phyloP scores from a whole-genome alignment of 1,140 invertebrate genomes.

The Saccostrea echinata region DNA sequence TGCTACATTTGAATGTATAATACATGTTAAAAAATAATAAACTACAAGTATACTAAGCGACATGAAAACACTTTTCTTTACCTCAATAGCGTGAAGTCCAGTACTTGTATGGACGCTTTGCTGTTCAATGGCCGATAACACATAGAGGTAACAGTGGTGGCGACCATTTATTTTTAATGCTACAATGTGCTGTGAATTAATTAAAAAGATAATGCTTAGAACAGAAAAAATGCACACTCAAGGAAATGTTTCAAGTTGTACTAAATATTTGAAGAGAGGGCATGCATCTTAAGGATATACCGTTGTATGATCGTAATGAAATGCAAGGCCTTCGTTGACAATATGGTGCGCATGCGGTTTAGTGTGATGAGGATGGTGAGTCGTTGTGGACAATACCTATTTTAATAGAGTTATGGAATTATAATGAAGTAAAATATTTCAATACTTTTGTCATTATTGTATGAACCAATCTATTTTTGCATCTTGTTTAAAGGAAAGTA shows the following conservation, averaged over 20 bases:
- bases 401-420: too few relatives aligned
- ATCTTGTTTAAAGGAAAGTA: too few relatives aligned
- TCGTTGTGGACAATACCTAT: not conserved
- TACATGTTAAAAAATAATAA: too few relatives aligned
- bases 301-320: constrained; percentile 4
- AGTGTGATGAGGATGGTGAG: not conserved
- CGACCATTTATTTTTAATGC: not conserved
- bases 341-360: not conserved
- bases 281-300: not conserved
- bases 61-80: not conserved
- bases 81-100: not conserved
- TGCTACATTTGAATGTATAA: too few relatives aligned
- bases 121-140: not conserved
- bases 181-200: not conserved
- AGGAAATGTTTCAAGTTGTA: too few relatives aligned
- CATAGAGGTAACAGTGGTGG: not conserved
- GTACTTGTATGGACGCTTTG: not conserved
- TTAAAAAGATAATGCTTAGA: not conserved
- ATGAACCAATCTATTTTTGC: too few relatives aligned
- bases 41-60: too few relatives aligned
- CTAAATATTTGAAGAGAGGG: too few relatives aligned
- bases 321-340: not conserved
- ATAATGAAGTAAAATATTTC: too few relatives aligned
- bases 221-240: too few relatives aligned
- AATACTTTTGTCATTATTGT: too few relatives aligned